These are phyloP conservation scores for Accipiter cooperii DNA, from an alignment of 2,113 vertebrate genomes.

Conservation along the genomic window DNA sequence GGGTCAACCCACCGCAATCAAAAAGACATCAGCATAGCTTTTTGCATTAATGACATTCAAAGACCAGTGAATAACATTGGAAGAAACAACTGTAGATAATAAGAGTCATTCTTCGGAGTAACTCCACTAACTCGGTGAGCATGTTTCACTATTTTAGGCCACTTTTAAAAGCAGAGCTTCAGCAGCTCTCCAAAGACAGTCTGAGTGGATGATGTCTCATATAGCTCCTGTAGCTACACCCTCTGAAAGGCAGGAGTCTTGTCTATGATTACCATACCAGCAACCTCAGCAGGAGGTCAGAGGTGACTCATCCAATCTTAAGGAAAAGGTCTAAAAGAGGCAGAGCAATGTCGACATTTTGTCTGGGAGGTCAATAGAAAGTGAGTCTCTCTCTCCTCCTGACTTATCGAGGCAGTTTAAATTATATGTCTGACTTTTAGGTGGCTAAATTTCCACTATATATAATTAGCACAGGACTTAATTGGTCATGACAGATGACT, in stretches of 20 bases:
- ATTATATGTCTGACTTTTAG: not conserved
- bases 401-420: not conserved
- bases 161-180: not conserved
- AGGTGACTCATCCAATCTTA: not conserved
- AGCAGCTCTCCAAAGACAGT: not conserved
- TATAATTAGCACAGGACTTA: not conserved
- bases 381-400: not conserved
- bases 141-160: not conserved
- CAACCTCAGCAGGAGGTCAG: not conserved
- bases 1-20: not conserved
- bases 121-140: not conserved
- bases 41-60: not conserved
- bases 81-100: not conserved
- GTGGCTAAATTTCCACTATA: not conserved
- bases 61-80: not conserved
- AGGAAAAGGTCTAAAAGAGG: not conserved
- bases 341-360: not conserved
- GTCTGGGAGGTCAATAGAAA: not conserved
- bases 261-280: fast-evolving
- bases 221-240: not conserved
- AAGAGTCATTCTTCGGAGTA: not conserved
- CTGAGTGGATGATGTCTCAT: not conserved
- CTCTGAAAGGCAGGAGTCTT: not conserved
- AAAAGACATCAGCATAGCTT: not conserved
- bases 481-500: not conserved